Conservation (phyloP, 2,113 vertebrate species). For the Galeopterus variegatus region DNA sequence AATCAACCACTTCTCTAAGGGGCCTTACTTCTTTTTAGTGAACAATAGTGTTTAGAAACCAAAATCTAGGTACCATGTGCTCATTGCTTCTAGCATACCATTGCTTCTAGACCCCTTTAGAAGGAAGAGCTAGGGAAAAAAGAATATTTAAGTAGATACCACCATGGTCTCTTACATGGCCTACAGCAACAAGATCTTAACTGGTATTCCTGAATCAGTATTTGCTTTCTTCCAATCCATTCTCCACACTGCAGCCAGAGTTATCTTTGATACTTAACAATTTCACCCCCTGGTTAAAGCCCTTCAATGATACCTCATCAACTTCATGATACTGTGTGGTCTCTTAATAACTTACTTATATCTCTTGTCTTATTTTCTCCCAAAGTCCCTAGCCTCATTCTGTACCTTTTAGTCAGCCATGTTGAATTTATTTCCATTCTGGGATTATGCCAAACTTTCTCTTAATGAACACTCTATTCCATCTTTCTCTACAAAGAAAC, state of each 20-base stretch:
- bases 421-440: neutral
- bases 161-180: neutral
- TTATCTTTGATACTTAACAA: neutral
- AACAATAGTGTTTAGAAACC: constrained; percentile 1
- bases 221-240: neutral
- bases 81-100: neutral
- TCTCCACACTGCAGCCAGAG: neutral
- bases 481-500: neutral
- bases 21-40: neutral
- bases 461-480: neutral
- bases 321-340: neutral
- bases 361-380: neutral
- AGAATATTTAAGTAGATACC: too few relatives aligned
- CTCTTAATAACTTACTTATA: neutral
- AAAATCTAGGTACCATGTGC: neutral
- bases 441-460: neutral
- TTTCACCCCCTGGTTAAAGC: constrained; percentile 2
- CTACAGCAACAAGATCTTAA: neutral
- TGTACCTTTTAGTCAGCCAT: neutral
- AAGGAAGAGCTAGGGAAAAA: neutral
- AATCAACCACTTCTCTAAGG: constrained; percentile 11
- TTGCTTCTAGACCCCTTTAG: neutral
- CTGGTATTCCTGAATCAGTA: neutral
- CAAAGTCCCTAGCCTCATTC: neutral
- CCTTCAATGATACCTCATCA: neutral